Conservation (phyloP, 1,140 invertebrate genomes). For the Drosophila rhopaloa region DNA sequence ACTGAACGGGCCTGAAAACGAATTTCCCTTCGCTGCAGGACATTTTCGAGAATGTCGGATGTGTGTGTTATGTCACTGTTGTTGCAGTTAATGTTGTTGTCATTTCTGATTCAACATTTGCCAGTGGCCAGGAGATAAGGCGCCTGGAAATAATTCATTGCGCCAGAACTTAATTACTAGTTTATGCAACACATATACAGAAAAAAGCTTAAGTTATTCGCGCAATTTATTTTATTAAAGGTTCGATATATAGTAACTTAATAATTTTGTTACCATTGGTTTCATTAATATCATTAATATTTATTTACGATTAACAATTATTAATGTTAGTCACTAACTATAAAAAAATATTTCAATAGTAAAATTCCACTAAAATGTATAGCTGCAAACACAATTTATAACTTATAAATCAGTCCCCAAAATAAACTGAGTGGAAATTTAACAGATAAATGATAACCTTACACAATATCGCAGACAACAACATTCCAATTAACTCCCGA, state of each 20-base stretch:
- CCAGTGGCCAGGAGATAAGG: slow-evolving; percentile 9
- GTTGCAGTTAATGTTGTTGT: slow-evolving; percentile 18
- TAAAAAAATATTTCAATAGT: too few species aligned
- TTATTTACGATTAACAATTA: too few species aligned
- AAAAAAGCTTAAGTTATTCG: not conserved
- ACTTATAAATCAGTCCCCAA: not conserved
- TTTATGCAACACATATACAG: not conserved
- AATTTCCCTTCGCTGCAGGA: slow-evolving; percentile 47
- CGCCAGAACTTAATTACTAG: not conserved
- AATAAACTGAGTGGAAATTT: not conserved
- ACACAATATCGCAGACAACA: slow-evolving; percentile 36
- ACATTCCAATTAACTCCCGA: slow-evolving; percentile 55
- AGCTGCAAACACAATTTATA: not conserved
- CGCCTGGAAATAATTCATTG: not conserved
- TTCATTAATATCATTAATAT: too few species aligned
- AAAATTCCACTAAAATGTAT: too few species aligned
- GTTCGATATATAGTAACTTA: too few species aligned
- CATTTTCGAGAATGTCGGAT: slow-evolving; percentile 39
- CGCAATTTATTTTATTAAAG: too few species aligned
- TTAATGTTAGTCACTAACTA: too few species aligned
- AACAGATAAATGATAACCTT: not conserved
- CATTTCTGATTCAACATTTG: slow-evolving; percentile 3
- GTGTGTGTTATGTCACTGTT: slow-evolving; percentile 27
- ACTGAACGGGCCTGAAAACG: slow-evolving; percentile 31
- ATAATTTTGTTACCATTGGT: too few species aligned